Conservation (phyloP, 2,888 invertebrate species). For the Diarsia brunnea region DNA sequence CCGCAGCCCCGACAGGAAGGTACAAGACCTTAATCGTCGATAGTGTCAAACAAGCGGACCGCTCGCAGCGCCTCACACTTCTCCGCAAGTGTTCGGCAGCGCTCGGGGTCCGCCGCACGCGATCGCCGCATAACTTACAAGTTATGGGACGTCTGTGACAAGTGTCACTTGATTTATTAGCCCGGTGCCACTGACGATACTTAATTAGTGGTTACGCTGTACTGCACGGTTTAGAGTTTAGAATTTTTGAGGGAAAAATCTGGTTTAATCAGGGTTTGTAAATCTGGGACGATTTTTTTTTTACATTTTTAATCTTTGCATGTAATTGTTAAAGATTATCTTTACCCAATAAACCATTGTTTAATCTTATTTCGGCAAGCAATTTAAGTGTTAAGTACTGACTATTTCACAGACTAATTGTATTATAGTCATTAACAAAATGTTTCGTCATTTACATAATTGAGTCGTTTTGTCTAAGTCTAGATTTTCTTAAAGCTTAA, state of each 20-base stretch:
- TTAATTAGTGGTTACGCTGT: conserved; percentile 64
- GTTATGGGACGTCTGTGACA: conserved; percentile 80
- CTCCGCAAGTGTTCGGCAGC: conserved; percentile 3
- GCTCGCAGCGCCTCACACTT: conserved; percentile 21
- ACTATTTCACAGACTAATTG: conserved; percentile 25
- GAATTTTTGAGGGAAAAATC: conserved; percentile 20
- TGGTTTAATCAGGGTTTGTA: conserved; percentile 14
- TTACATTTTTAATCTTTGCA: background rate
- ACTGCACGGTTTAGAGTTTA: conserved; percentile 24
- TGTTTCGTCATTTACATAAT: conserved; percentile 41
- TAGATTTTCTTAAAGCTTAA: conserved; percentile 24
- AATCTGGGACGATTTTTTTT: background rate
- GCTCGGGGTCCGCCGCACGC: conserved; percentile 64
- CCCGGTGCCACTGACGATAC: conserved; percentile 62
- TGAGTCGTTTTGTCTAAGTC: conserved; percentile 35
- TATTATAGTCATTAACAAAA: conserved; percentile 46
- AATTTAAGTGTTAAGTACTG: conserved; percentile 5
- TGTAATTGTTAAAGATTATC: background rate
- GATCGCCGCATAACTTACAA: conserved; percentile 80
- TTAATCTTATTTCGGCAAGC: background rate
- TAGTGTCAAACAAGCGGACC: too few species aligned
- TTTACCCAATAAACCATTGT: background rate
- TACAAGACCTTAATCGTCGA: too few species aligned
- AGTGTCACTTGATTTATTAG: conserved; percentile 81
- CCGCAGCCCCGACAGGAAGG: too few species aligned